Evolutionary conservation across 2,113 vertebrate species (phyloP).

Genomic region (Vulpes vulpes): DNA sequence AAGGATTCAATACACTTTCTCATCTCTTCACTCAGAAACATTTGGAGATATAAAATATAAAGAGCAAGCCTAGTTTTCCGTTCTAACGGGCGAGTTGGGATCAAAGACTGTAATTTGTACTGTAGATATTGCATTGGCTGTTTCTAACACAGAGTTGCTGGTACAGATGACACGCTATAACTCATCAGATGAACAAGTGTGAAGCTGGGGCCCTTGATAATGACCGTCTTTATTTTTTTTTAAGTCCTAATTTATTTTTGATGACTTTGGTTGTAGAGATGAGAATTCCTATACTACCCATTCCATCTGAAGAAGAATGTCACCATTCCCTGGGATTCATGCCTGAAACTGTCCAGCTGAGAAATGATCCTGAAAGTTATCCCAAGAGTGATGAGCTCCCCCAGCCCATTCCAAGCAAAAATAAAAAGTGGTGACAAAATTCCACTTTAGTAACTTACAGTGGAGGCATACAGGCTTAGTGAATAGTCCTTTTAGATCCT

Average conservation of each 20-base stretch:
- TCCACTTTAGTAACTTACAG: neutral
- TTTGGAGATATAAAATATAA: slow-evolving; percentile 79
- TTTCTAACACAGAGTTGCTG: neutral
- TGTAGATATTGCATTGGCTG: neutral
- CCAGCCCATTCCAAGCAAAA: neutral
- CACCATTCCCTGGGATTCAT: slow-evolving; percentile 31
- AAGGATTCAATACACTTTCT: slow-evolving; percentile 76
- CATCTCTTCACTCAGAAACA: slow-evolving; percentile 68
- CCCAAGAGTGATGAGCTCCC: neutral
- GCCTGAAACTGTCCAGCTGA: slow-evolving; percentile 11
- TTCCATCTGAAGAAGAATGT: slow-evolving; percentile 23
- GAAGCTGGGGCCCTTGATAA: slow-evolving; percentile 42
- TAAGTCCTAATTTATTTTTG: slow-evolving; percentile 62
- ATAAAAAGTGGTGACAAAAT: slow-evolving; percentile 38
- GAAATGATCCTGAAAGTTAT: slow-evolving; percentile 46
- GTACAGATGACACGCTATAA: slow-evolving; percentile 29
- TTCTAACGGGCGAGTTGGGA: slow-evolving; percentile 68
- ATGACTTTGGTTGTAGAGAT: slow-evolving; percentile 48
- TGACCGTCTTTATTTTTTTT: neutral
- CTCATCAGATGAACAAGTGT: slow-evolving; percentile 31
- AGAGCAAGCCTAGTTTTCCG: slow-evolving; percentile 50
- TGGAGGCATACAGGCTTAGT: neutral
- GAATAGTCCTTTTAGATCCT: slow-evolving; percentile 28
- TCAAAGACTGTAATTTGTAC: slow-evolving; percentile 73
- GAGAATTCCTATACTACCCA: slow-evolving; percentile 28